phyloP scores from a whole-genome alignment of 2,113 vertebrate genomes.

The Grallaria varia region DNA sequence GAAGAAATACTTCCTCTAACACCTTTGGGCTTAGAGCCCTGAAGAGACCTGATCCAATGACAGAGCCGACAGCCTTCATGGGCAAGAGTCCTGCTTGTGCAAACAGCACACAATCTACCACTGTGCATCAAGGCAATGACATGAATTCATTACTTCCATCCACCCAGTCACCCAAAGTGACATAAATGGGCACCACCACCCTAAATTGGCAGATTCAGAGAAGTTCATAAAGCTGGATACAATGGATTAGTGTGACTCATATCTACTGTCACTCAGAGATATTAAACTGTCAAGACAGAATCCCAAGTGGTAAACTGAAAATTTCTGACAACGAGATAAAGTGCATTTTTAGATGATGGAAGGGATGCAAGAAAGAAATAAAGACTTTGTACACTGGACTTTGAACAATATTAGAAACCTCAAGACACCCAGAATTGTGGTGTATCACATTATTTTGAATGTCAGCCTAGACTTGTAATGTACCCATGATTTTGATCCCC shows the following conservation, averaged over 20 bases:
- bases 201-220: neutral
- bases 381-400: neutral
- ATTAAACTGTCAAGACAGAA: neutral
- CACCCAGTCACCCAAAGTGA: neutral
- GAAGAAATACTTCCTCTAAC: neutral
- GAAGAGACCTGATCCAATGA: neutral
- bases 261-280: neutral
- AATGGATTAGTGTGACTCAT: neutral
- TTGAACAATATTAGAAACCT: neutral
- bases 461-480: neutral
- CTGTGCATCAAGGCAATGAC: neutral
- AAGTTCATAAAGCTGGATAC: neutral
- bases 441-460: neutral
- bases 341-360: neutral
- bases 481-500: neutral
- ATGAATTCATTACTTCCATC: neutral
- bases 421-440: neutral
- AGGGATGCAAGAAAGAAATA: neutral
- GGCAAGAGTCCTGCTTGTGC: neutral
- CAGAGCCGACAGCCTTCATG: neutral
- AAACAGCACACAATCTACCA: accelerated
- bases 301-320: neutral
- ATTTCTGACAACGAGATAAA: neutral
- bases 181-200: neutral
- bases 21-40: neutral